A percentile compares a stretch with the other conserved stretches of the same genome.
These are phyloP conservation scores for Percina caprodes DNA, from an alignment of 2,113 vertebrate species.

Conservation along the genomic window DNA sequence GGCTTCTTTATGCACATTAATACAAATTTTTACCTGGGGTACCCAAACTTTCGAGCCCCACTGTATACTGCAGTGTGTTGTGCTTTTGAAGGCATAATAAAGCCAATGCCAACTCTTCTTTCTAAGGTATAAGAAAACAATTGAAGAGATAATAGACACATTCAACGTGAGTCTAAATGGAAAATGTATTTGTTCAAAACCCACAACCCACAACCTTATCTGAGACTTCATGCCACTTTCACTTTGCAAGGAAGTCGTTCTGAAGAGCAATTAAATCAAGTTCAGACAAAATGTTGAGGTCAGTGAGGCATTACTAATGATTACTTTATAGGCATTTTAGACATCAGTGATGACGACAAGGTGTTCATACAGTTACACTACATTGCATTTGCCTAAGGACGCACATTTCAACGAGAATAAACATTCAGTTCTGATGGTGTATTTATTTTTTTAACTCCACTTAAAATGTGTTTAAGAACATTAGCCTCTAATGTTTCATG, in stretches of 20 bases:
- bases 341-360: slow-evolving; percentile 1
- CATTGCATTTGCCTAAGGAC: slow-evolving; percentile 10
- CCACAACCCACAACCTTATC: slow-evolving; percentile 30
- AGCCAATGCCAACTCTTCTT: slow-evolving; percentile 18
- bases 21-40: too few species aligned
- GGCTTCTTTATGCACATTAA: too few species aligned
- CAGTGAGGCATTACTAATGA: slow-evolving; percentile 37
- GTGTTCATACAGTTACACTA: not conserved
- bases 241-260: slow-evolving; percentile 22
- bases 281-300: slow-evolving; percentile 39
- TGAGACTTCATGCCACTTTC: slow-evolving; percentile 25
- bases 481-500: slow-evolving; percentile 37
- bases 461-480: slow-evolving; percentile 32
- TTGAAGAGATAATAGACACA: slow-evolving; percentile 25
- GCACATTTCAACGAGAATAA: slow-evolving; percentile 4
- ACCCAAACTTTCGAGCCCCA: too few species aligned
- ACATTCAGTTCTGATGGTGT: not conserved
- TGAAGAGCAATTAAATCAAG: slow-evolving; percentile 29
- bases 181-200: slow-evolving; percentile 42
- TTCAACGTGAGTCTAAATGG: slow-evolving; percentile 27
- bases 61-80: not conserved
- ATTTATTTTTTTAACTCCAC: slow-evolving; percentile 1
- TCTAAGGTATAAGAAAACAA: slow-evolving; percentile 14
- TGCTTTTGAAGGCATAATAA: not conserved
- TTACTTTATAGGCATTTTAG: slow-evolving; percentile 6